These are phyloP conservation scores for Periplaneta americana DNA, from an alignment of 1,140 invertebrate species.

Conservation along the genomic window DNA sequence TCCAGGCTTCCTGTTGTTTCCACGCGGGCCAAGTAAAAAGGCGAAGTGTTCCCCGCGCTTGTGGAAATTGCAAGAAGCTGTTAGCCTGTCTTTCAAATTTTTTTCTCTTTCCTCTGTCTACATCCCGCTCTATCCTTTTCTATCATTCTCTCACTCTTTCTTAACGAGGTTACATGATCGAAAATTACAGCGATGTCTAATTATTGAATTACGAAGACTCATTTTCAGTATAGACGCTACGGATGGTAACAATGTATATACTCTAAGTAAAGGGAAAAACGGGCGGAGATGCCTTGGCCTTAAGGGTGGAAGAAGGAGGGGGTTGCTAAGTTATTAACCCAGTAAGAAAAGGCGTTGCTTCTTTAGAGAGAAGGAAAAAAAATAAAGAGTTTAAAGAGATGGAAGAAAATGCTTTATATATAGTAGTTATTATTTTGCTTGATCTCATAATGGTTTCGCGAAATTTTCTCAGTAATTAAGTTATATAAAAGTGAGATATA, in stretches of 20 bases:
- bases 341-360: background rate
- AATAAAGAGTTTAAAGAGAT: background rate
- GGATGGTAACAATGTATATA: background rate
- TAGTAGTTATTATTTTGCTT: background rate
- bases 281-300: background rate
- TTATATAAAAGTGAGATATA: background rate
- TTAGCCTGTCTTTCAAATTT: background rate
- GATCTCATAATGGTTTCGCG: background rate
- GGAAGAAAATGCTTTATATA: background rate
- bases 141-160: background rate
- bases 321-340: background rate
- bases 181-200: constrained; percentile 8
- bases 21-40: background rate
- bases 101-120: background rate
- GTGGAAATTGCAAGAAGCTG: background rate
- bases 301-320: too few species aligned
- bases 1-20: background rate
- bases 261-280: background rate
- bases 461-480: background rate
- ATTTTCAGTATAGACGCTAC: background rate
- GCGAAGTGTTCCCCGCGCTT: background rate
- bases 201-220: constrained; percentile 5
- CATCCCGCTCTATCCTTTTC: background rate
- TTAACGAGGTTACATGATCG: constrained; percentile 10
- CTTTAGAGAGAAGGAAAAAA: too few species aligned